These are phyloP conservation scores for Xylophagus ater DNA, from an alignment of 2,888 invertebrate genomes.

Conservation along the genomic window DNA sequence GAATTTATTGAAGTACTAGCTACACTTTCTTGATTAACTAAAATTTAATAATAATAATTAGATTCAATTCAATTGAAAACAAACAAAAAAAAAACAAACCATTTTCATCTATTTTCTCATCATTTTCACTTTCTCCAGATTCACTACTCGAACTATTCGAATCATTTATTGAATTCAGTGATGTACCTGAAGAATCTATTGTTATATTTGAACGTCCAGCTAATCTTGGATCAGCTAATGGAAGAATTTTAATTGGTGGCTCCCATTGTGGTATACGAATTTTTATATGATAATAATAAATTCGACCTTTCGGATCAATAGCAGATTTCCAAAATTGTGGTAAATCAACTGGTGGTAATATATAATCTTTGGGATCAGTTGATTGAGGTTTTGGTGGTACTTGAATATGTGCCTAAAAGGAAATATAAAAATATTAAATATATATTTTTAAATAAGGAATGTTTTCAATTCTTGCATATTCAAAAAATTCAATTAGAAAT, in stretches of 20 bases:
- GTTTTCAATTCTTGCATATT: too few species aligned
- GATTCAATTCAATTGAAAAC: too few species aligned
- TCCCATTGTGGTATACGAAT: conserved; percentile 69
- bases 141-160: conserved; percentile 12
- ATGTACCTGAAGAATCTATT: too few species aligned
- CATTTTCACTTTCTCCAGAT: conserved; percentile 1
- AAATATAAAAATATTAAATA: not conserved
- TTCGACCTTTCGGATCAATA: conserved; percentile 66
- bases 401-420: conserved; percentile 23
- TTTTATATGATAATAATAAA: conserved; percentile 85
- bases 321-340: conserved; percentile 85
- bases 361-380: conserved; percentile 30
- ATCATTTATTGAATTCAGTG: too few species aligned
- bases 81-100: too few species aligned
- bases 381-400: conserved; percentile 25
- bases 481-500: not conserved
- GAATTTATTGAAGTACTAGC: too few species aligned
- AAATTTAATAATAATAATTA: too few species aligned
- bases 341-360: conserved; percentile 47
- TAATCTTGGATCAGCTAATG: conserved; percentile 31
- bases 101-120: too few species aligned
- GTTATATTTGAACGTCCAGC: too few species aligned
- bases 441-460: too few species aligned
- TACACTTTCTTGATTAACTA: too few species aligned
- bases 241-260: conserved; percentile 43